A percentile compares a stretch with the other conserved stretches of the same genome.
Conservation (phyloP, 2,113 vertebrate species). For the Glaucomys volans region DNA sequence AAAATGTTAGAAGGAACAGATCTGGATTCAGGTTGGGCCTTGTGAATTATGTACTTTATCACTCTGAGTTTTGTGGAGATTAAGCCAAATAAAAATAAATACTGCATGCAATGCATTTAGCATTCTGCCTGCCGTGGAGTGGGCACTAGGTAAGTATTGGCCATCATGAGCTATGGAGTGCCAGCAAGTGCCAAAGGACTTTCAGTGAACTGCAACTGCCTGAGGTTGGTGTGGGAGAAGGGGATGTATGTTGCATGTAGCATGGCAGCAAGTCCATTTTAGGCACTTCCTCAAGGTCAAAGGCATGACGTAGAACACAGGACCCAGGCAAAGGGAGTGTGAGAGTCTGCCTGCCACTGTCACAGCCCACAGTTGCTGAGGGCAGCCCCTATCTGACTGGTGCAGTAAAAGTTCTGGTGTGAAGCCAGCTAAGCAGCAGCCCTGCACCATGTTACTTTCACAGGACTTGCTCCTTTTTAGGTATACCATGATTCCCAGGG, state of each 20-base stretch:
- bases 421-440: background rate
- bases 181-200: background rate
- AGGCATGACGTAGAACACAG: background rate
- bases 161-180: background rate
- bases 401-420: background rate
- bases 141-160: background rate
- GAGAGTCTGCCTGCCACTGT: background rate
- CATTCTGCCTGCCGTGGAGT: background rate
- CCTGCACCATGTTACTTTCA: background rate
- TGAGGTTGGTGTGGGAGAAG: background rate
- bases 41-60: slow-evolving; percentile 28
- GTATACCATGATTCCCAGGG: background rate
- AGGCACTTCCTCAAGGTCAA: background rate
- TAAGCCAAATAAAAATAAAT: slow-evolving; percentile 61
- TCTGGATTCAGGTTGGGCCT: background rate
- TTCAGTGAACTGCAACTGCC: background rate
- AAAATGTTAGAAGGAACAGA: background rate
- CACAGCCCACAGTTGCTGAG: background rate
- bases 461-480: background rate
- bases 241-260: background rate
- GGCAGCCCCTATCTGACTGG: background rate
- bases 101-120: slow-evolving; percentile 1
- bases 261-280: background rate
- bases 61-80: slow-evolving; percentile 38
- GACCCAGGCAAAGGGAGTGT: background rate